Evolutionary conservation across 2,888 invertebrate genomes (phyloP), one percentile per base, ranked within the genome.

Genomic region (Lathronympha strigana): DNA sequence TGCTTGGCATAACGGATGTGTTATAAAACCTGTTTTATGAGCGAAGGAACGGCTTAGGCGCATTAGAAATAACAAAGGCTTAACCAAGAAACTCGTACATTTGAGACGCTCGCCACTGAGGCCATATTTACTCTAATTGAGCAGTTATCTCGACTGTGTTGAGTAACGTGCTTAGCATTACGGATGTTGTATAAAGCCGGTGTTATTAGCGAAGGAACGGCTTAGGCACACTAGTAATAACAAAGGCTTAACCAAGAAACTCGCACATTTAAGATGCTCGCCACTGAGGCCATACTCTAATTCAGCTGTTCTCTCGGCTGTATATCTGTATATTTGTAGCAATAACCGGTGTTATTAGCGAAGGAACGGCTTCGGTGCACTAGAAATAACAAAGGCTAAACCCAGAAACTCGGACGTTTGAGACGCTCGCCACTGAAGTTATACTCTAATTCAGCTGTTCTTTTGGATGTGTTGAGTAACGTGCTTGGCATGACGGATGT

Each of bases 181-280:
- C 58, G 58, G 53, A 67, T 67, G 63, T 43, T 63, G 68, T 68
- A 66, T 67, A 63, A 67, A 67, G 67, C 58, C 57, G 63, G 54
- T 47, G 28, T 55, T 55, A 50, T 61, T 61, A 40, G 36, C 54
- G 36, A 33, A 23, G 45, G 58, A 38, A 31, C 55, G 54, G 43
- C 51, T 63, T 67, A 66, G 40, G 36, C 13, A 55, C 28, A 55
- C 51, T 51, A 31, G 31, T 17, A 13, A 13, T 51, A 31, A 50
- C 50, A 31, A 50, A 50, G 50, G 31, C 31, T 50, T 50, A 50
- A 31, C 17, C 13, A 13, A 28, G 33, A 51, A 25, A 49, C 25
- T 33, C 15, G 13, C 8, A n/a, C 13, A 8, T 51, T 33, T 33
- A 13, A 28, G 49, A 28, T 28, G 6, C 28, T n/a, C n/a, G n/a